Evolutionary conservation across 2,888 invertebrate species (phyloP).

Genomic region (Drosophila austrosaltans): DNA sequence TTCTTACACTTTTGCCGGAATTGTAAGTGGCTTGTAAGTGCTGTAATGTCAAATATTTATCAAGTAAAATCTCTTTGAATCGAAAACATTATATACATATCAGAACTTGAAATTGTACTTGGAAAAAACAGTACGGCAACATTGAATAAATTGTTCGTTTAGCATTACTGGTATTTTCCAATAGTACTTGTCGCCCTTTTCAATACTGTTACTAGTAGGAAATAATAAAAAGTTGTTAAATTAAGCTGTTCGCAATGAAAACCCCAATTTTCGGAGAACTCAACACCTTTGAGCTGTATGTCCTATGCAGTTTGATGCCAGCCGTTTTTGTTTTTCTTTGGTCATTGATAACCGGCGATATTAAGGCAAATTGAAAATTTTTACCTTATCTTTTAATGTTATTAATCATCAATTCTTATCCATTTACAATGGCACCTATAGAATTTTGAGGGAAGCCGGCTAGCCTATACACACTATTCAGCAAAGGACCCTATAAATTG

Average conservation of each 20-base stretch:
- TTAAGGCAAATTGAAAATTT: conserved; percentile 58
- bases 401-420: conserved; percentile 9
- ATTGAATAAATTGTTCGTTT: no score
- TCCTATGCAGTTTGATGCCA: conserved; percentile 76
- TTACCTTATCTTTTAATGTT: not conserved
- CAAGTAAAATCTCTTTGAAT: no score
- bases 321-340: conserved; percentile 78
- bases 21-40: no score
- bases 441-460: conserved; percentile 77
- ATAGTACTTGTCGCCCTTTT: not conserved
- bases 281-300: conserved; percentile 63
- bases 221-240: conserved; percentile 2
- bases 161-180: no score
- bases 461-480: conserved; percentile 60
- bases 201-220: not conserved
- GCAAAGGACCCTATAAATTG: conserved; percentile 81
- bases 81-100: no score
- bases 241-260: conserved; percentile 51
- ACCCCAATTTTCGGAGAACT: conserved; percentile 62
- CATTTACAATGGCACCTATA: conserved; percentile 30
- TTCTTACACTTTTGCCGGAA: no score
- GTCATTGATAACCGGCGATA: conserved; percentile 76
- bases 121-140: no score
- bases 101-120: no score
- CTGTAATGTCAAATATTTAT: no score